phyloP scores from a whole-genome alignment of 2,113 vertebrate species.

The Spilogale gracilis region DNA sequence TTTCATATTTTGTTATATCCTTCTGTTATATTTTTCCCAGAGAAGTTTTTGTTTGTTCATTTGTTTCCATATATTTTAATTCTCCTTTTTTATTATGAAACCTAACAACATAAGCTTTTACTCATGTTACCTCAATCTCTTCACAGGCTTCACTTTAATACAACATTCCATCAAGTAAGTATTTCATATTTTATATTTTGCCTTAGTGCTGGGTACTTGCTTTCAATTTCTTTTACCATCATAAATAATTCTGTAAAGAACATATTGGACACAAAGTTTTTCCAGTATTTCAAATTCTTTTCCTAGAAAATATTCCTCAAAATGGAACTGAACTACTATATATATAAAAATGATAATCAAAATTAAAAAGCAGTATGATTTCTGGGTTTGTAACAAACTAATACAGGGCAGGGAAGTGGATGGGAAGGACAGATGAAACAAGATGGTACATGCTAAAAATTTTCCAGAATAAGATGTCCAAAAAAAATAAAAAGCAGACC shows the following conservation, averaged over 20 bases:
- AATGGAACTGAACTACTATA: neutral
- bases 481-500: constrained; percentile 25
- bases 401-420: neutral
- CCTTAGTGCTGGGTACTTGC: neutral
- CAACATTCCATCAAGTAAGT: neutral
- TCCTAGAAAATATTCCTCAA: neutral
- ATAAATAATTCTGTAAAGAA: neutral
- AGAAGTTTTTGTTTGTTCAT: neutral
- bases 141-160: neutral
- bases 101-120: neutral
- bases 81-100: neutral
- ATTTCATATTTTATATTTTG: neutral
- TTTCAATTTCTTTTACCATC: neutral
- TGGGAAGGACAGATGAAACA: neutral
- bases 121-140: neutral
- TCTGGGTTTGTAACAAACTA: neutral
- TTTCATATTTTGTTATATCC: neutral
- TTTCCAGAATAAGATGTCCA: neutral
- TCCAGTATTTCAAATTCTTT: constrained; percentile 7
- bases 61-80: neutral
- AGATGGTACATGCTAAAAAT: neutral
- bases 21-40: neutral
- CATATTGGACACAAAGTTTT: neutral
- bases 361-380: constrained; percentile 33
- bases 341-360: neutral